Evolutionary conservation across 2,113 vertebrate genomes (phyloP).

Genomic region (Tachuris rubrigastra): DNA sequence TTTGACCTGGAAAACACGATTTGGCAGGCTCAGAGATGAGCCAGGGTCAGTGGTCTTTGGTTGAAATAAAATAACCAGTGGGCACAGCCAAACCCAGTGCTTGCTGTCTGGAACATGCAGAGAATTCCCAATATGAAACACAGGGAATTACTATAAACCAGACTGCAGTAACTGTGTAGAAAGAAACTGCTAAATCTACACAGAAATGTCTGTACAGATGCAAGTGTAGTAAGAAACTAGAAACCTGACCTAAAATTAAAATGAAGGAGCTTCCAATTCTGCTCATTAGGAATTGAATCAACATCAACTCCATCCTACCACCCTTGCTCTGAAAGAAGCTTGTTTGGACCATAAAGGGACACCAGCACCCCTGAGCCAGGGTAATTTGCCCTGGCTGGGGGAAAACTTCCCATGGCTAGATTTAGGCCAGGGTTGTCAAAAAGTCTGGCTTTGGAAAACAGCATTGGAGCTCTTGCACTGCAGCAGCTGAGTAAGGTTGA

Average conservation of each 20-base stretch:
- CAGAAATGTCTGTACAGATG: not conserved
- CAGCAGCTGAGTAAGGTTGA: not conserved
- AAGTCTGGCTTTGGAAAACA: not conserved
- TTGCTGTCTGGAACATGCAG: no score
- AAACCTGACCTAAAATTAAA: not conserved
- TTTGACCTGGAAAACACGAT: not conserved
- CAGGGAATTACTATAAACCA: not conserved
- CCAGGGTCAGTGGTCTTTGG: not conserved
- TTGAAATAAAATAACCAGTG: accelerated
- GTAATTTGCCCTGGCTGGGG: not conserved
- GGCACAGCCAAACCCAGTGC: not conserved
- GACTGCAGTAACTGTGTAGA: not conserved
- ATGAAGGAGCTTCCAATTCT: accelerated
- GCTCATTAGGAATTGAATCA: accelerated
- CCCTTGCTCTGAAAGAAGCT: no score
- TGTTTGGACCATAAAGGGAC: accelerated
- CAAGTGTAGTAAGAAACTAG: no score
- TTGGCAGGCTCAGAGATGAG: not conserved
- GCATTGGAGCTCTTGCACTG: not conserved
- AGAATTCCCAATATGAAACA: not conserved
- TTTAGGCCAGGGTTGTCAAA: not conserved
- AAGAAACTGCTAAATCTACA: not conserved
- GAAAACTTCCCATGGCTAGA: not conserved
- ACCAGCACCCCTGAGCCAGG: not conserved
- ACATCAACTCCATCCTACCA: accelerated